phyloP scores from a whole-genome alignment of 1,140 invertebrate species.

The Argopecten irradians region DNA sequence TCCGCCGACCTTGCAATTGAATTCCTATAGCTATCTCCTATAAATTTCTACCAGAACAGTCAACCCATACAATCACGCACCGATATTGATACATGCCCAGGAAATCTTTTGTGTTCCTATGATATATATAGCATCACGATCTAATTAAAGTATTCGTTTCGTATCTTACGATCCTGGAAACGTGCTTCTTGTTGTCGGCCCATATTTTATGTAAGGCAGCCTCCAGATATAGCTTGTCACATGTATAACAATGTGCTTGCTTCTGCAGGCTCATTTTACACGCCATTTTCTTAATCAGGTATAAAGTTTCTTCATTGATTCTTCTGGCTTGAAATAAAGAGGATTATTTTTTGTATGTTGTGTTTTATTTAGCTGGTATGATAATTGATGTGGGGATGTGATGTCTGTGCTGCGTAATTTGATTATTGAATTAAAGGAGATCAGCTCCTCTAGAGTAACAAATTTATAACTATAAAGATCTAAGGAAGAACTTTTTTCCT shows the following conservation, averaged over 20 bases:
- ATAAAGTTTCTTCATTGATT: background rate
- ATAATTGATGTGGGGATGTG: background rate
- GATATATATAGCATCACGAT: background rate
- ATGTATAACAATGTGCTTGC: slow-evolving; percentile 1
- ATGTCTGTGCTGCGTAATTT: background rate
- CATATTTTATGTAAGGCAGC: background rate
- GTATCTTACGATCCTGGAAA: background rate
- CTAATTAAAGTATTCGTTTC: background rate
- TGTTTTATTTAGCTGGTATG: background rate
- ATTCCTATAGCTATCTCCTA: too few species aligned
- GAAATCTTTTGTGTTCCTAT: background rate
- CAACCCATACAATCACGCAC: too few species aligned
- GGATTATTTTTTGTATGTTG: background rate
- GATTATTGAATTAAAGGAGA: background rate
- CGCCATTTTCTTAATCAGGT: background rate
- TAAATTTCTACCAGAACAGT: too few species aligned
- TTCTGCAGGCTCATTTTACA: background rate
- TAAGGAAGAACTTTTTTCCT: too few species aligned
- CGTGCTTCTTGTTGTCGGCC: background rate
- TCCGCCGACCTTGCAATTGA: too few species aligned
- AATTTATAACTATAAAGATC: too few species aligned
- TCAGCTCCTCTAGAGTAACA: background rate
- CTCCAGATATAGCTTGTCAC: background rate
- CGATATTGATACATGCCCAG: too few species aligned
- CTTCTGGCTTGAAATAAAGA: background rate